Conservation (phyloP, 2,797 vertebrate species). For the Coluber constrictor region DNA sequence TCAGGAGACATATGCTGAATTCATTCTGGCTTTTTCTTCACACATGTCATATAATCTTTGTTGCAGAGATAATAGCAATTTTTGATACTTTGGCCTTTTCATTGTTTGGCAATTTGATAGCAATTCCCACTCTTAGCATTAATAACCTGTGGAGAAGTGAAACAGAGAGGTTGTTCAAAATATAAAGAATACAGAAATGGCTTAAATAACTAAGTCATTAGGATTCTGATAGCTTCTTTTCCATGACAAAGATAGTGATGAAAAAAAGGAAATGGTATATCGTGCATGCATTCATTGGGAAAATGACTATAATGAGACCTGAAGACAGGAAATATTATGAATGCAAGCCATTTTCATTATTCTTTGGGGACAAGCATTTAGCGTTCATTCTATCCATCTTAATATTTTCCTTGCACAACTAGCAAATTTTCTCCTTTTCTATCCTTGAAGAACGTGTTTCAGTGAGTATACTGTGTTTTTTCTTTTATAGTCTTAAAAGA, state of each 20-base stretch:
- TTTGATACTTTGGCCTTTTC: slow-evolving; percentile 48
- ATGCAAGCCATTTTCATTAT: slow-evolving; percentile 44
- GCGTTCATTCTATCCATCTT: slow-evolving; percentile 38
- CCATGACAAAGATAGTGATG: slow-evolving; percentile 56
- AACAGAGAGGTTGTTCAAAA: slow-evolving; percentile 57
- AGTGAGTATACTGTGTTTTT: not conserved
- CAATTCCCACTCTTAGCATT: slow-evolving; percentile 43
- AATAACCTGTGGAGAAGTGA: slow-evolving; percentile 48
- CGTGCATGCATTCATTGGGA: slow-evolving; percentile 56
- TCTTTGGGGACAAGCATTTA: slow-evolving; percentile 50
- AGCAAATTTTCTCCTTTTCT: slow-evolving; percentile 34
- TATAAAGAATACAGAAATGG: slow-evolving; percentile 58
- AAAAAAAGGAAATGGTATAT: slow-evolving; percentile 62
- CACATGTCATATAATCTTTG: slow-evolving; percentile 54
- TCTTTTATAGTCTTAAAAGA: slow-evolving; percentile 12
- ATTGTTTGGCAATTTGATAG: slow-evolving; percentile 56
- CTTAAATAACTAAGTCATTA: slow-evolving; percentile 66
- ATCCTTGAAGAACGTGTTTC: slow-evolving; percentile 38
- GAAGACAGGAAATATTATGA: slow-evolving; percentile 54
- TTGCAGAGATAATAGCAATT: slow-evolving; percentile 55
- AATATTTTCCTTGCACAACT: slow-evolving; percentile 60
- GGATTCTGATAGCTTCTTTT: slow-evolving; percentile 54
- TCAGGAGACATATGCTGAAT: not conserved
- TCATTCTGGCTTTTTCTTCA: slow-evolving; percentile 2
- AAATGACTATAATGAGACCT: slow-evolving; percentile 60